Evolutionary conservation across 2,888 invertebrate species (phyloP), one percentile per base, ranked within the genome.

Genomic region (Epistrophe eligans): DNA sequence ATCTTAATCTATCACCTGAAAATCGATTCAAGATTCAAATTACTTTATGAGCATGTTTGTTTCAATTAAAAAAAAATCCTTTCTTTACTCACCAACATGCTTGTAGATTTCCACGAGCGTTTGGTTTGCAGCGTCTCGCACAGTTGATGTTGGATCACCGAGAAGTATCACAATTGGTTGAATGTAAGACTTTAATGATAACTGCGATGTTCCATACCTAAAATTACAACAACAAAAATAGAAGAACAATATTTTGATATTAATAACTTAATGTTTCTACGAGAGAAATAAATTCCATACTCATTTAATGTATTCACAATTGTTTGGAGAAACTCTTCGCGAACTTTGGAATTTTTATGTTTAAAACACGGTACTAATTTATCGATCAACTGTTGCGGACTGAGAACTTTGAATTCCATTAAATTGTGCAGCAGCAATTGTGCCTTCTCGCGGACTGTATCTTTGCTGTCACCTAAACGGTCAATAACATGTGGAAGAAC

Each of bases 261-360:
- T n/a, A 17, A 45, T 9, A 11, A 32, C 55, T 28, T 11, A 38
- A 19, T 6, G 7, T 38, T 3, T 9, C 13, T 7, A 7, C 6
- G n/a, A 71, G 32, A 77, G 24, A 35, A 10, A 19, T 15, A 43
- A 38, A 24, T 1, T 4, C 52, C 96, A 95, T 93, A 98, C 97
- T 96, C 96, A 91, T 97, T 96, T 43, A 99, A 93, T 60, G 97
- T 95, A 79, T 96, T 95, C 87, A 97, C 96, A 89, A 99, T 95
- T 89, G 97, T 96, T 89, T 96, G 94, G 85, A 98, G 94, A 43
- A 97, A 96, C 93, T 98, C 98, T 91, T 99, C 98, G 73, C 98
- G 93, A 45, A 99, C 96, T 94, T 98, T 97, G 90, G 97, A 96
- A 92, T 98, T 98, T 93, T 98, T 98, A 94, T 99, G 98, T 89